These are phyloP conservation scores for Himantopus leucocephalus DNA, from an alignment of 2,113 vertebrate species.

Conservation along the genomic window DNA sequence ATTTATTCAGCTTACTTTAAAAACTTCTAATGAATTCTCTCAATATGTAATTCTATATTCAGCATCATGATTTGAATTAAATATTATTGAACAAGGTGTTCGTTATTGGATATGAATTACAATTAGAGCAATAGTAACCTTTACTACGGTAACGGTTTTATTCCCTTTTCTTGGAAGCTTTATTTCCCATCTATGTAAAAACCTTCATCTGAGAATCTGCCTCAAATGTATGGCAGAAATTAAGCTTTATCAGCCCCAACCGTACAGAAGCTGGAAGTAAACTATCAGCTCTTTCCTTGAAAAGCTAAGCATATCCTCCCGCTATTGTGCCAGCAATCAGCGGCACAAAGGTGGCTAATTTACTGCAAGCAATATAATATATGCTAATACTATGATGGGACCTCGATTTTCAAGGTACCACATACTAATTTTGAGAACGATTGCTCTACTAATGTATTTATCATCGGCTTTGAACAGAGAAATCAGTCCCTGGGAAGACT, in stretches of 20 bases:
- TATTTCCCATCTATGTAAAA: constrained; percentile 51
- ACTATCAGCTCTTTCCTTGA: constrained; percentile 29
- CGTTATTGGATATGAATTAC: constrained; percentile 72
- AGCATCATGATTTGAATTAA: constrained; percentile 75
- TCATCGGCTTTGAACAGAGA: background rate
- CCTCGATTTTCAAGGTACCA: constrained; percentile 14
- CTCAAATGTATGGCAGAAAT: constrained; percentile 51
- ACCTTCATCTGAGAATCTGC: constrained; percentile 33
- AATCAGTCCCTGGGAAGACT: background rate
- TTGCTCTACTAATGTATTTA: background rate
- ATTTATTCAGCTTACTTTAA: constrained; percentile 75
- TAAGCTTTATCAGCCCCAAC: constrained; percentile 15
- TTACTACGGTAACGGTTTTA: constrained; percentile 28
- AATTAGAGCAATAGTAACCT: constrained; percentile 70
- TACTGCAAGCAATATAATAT: background rate
- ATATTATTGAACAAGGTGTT: constrained; percentile 75
- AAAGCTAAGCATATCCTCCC: background rate
- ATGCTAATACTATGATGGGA: background rate
- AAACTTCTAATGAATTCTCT: constrained; percentile 78
- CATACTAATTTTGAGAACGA: background rate
- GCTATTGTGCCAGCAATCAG: background rate
- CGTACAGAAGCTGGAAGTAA: constrained; percentile 9
- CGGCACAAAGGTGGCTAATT: background rate
- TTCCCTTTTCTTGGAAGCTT: constrained; percentile 50
- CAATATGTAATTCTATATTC: constrained; percentile 72